Evolutionary conservation across 1,140 invertebrate genomes (phyloP).

Genomic region (Pseudomyrmex sp.): DNA sequence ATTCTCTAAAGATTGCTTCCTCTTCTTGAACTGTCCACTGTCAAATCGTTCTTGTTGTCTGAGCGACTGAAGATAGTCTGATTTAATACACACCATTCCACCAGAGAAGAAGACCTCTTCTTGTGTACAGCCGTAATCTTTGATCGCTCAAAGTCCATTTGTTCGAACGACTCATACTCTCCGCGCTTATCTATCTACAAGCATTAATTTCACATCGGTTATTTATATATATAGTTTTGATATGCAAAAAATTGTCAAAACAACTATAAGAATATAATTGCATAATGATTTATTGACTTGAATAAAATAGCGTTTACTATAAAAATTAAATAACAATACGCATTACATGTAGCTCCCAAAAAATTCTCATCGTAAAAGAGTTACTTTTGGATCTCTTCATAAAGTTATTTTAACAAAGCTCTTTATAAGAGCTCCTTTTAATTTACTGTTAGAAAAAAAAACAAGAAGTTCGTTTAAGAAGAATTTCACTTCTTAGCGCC

Average conservation of each 20-base stretch:
- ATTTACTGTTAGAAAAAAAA: no score
- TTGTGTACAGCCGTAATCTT: slow-evolving; percentile 80
- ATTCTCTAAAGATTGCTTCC: not conserved
- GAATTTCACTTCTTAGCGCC: no score
- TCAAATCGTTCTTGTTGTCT: slow-evolving; percentile 68
- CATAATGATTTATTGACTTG: not conserved
- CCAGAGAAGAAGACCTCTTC: slow-evolving; percentile 74
- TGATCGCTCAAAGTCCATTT: slow-evolving; percentile 83
- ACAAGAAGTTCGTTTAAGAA: no score
- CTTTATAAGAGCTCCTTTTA: no score
- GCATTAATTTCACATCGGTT: not conserved
- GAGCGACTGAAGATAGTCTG: slow-evolving; percentile 78
- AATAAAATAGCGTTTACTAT: not conserved
- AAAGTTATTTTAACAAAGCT: no score
- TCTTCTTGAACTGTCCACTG: not conserved
- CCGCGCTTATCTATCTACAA: not conserved
- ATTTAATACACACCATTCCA: slow-evolving; percentile 61
- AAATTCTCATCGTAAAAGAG: no score
- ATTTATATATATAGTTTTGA: not conserved
- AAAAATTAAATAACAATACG: no score
- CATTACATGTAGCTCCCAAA: no score
- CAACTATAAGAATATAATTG: no score
- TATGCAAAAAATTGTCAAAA: no score
- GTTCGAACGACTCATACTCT: slow-evolving; percentile 6
- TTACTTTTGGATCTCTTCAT: no score